These are phyloP conservation scores for Sclerodermus sp. DNA, from an alignment of 2,888 invertebrate genomes.

Conservation along the genomic window DNA sequence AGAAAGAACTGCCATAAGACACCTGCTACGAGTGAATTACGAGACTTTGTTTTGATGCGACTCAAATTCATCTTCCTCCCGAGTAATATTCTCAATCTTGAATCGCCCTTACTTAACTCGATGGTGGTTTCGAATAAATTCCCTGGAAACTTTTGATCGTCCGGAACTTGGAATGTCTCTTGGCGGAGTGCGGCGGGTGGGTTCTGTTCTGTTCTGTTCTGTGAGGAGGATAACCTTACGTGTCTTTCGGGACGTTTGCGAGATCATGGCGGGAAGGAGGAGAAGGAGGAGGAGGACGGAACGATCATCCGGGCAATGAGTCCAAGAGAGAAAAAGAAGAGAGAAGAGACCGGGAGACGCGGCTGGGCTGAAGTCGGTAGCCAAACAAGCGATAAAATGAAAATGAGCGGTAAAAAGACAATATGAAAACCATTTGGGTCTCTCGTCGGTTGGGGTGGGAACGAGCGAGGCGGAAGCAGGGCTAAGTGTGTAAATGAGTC, in stretches of 20 bases:
- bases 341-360: conserved; percentile 19
- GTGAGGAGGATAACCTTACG: too few relatives aligned
- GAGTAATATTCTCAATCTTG: too few relatives aligned
- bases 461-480: conserved; percentile 38
- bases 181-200: too few relatives aligned
- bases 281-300: neutral
- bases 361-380: conserved; percentile 27
- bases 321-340: conserved; percentile 11
- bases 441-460: conserved; percentile 34
- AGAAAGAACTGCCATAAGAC: conserved; percentile 25
- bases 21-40: conserved; percentile 14
- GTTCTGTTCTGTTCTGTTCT: too few relatives aligned
- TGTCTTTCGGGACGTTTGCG: too few relatives aligned
- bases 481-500: conserved; percentile 55
- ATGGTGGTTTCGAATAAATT: too few relatives aligned
- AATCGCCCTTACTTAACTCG: too few relatives aligned
- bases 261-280: neutral
- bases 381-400: conserved; percentile 58
- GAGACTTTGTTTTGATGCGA: too few relatives aligned
- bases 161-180: too few relatives aligned
- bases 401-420: conserved; percentile 58
- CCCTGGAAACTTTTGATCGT: too few relatives aligned
- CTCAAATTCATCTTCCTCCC: too few relatives aligned
- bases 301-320: neutral
- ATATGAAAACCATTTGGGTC: conserved; percentile 55